A percentile compares a stretch with the other conserved stretches of the same genome.
These are phyloP conservation scores for Pelecanus crispus DNA, from an alignment of 2,113 vertebrate genomes.

Conservation along the genomic window DNA sequence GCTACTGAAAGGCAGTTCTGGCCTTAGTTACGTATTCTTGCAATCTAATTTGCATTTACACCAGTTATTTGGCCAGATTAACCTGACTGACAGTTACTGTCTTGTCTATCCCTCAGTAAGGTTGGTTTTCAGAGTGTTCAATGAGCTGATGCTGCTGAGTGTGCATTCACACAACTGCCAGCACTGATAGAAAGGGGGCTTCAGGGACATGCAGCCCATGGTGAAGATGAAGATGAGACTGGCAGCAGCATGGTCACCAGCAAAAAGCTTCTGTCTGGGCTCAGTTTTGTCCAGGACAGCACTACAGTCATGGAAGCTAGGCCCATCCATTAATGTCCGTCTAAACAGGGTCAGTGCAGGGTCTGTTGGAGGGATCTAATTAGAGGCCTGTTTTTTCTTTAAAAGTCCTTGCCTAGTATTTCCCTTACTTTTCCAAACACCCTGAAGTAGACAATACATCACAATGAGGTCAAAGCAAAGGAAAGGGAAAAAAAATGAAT, in stretches of 20 bases:
- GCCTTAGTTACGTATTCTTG: not conserved
- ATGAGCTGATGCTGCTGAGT: not conserved
- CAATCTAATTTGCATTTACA: not conserved
- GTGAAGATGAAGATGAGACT: not conserved
- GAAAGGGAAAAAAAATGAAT: not conserved
- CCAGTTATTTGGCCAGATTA: not conserved
- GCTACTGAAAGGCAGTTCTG: not conserved
- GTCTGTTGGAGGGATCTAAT: constrained; percentile 48
- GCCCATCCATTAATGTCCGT: constrained; percentile 30
- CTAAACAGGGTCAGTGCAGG: constrained; percentile 41
- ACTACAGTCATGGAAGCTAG: not conserved
- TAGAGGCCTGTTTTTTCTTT: constrained; percentile 62
- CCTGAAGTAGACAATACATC: constrained; percentile 65
- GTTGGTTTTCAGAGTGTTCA: not conserved
- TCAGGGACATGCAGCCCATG: not conserved
- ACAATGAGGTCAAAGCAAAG: constrained; percentile 63
- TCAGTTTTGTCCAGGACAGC: not conserved
- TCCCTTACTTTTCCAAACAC: constrained; percentile 59
- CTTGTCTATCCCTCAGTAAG: not conserved
- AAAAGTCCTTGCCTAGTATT: constrained; percentile 48
- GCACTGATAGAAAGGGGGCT: not conserved
- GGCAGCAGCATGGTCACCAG: not conserved
- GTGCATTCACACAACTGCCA: not conserved
- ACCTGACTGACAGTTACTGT: not conserved
- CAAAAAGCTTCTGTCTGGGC: not conserved